Evolutionary conservation across 1,140 invertebrate species (phyloP).

Genomic region (Venturia canescens): DNA sequence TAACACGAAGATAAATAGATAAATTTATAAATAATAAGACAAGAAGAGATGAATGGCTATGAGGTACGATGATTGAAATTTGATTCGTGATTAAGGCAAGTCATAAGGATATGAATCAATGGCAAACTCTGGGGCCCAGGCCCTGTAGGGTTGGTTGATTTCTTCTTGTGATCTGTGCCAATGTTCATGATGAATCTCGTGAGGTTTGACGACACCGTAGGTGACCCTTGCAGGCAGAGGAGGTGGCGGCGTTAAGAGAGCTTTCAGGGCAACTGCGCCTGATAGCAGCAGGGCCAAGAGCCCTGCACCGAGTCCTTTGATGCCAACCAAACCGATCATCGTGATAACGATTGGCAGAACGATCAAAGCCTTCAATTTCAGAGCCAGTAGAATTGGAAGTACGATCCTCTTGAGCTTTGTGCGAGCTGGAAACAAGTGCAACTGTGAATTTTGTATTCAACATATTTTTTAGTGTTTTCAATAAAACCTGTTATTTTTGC

Average conservation of each 20-base stretch:
- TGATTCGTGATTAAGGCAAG: slow-evolving; percentile 59
- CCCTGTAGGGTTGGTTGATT: slow-evolving; percentile 69
- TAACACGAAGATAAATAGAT: neutral
- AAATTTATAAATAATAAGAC: slow-evolving; percentile 39
- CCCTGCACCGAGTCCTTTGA: slow-evolving; percentile 82
- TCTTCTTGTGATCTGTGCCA: slow-evolving; percentile 77
- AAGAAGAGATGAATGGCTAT: slow-evolving; percentile 25
- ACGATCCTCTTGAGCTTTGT: slow-evolving; percentile 81
- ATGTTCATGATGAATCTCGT: slow-evolving; percentile 74
- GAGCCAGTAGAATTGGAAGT: slow-evolving; percentile 79
- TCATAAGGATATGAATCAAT: slow-evolving; percentile 71
- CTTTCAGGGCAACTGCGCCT: slow-evolving; percentile 77
- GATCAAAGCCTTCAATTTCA: slow-evolving; percentile 81
- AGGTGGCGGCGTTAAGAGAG: slow-evolving; percentile 70
- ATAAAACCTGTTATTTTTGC: neutral
- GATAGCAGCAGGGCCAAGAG: slow-evolving; percentile 81
- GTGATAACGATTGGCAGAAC: slow-evolving; percentile 81
- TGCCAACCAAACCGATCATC: slow-evolving; percentile 79
- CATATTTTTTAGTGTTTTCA: slow-evolving; percentile 23
- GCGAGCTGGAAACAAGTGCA: slow-evolving; percentile 76
- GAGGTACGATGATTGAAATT: slow-evolving; percentile 37
- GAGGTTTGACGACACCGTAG: slow-evolving; percentile 75
- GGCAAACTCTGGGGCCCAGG: slow-evolving; percentile 68
- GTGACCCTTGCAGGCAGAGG: slow-evolving; percentile 71
- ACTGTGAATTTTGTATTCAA: slow-evolving; percentile 26